Percentiles rank a stretch among this genome's conserved stretches.
phyloP scores from a whole-genome alignment of 1,140 invertebrate genomes.

The Cepaea nemoralis region DNA sequence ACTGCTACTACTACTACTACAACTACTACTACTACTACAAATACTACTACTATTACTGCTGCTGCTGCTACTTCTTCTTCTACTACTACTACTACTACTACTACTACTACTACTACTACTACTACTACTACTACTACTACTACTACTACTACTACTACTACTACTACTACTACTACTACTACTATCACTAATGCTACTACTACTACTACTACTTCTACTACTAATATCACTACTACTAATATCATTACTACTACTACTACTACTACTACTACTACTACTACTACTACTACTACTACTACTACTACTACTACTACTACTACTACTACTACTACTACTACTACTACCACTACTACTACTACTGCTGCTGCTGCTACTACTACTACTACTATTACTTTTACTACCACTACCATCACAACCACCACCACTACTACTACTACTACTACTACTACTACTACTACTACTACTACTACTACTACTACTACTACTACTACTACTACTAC shows the following conservation, averaged over 20 bases:
- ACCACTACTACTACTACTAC: neutral
- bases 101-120: neutral
- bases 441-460: constrained; percentile 3
- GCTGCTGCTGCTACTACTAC: neutral
- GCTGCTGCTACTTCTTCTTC: neutral
- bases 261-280: neutral
- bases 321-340: constrained; percentile 3
- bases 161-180: constrained; percentile 31
- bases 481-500: neutral
- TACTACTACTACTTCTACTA: constrained; percentile 1
- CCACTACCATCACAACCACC: neutral
- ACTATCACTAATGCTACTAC: neutral
- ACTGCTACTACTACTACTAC: no score
- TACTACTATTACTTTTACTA: neutral
- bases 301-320: constrained; percentile 3
- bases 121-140: constrained; percentile 5
- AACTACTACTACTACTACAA: no score
- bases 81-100: neutral
- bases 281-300: constrained; percentile 7
- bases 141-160: constrained; percentile 8
- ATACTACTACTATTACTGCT: neutral
- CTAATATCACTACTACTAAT: neutral
- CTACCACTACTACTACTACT: constrained; percentile 5
- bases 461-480: constrained; percentile 7
- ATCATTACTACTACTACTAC: neutral